A percentile compares a stretch with the other conserved stretches of the same genome.
phyloP scores from a whole-genome alignment of 2,797 vertebrate species.

The Paguma larvata region DNA sequence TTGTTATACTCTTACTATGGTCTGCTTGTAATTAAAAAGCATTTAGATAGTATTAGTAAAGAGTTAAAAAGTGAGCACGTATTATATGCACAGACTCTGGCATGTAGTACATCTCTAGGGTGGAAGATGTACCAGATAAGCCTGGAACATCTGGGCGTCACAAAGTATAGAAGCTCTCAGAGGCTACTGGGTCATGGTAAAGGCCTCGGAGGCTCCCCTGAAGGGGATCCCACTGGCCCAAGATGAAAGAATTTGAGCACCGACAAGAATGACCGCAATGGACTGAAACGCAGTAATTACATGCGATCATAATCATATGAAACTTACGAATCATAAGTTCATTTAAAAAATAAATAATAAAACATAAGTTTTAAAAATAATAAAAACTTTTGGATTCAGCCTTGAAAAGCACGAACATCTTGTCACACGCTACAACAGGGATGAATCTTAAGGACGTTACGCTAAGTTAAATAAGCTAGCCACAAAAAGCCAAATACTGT shows the following conservation, averaged over 20 bases:
- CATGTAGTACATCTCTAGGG: neutral
- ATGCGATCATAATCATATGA: too few species aligned
- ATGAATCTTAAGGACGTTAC: neutral
- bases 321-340: neutral
- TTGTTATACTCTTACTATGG: neutral
- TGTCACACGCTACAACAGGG: neutral
- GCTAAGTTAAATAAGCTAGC: neutral
- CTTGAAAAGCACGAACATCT: constrained; percentile 7
- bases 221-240: neutral
- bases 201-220: neutral
- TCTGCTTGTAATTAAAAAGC: neutral
- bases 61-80: neutral
- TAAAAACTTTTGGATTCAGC: neutral
- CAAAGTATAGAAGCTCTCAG: neutral
- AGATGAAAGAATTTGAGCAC: neutral
- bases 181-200: neutral
- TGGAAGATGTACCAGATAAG: constrained; percentile 13
- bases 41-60: neutral
- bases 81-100: neutral
- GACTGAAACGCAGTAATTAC: neutral
- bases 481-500: neutral
- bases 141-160: neutral
- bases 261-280: neutral
- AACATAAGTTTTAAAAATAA: constrained; percentile 6
- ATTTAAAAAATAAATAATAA: constrained; percentile 15